phyloP scores from a whole-genome alignment of 1,140 invertebrate genomes.

The Ylistrum balloti region DNA sequence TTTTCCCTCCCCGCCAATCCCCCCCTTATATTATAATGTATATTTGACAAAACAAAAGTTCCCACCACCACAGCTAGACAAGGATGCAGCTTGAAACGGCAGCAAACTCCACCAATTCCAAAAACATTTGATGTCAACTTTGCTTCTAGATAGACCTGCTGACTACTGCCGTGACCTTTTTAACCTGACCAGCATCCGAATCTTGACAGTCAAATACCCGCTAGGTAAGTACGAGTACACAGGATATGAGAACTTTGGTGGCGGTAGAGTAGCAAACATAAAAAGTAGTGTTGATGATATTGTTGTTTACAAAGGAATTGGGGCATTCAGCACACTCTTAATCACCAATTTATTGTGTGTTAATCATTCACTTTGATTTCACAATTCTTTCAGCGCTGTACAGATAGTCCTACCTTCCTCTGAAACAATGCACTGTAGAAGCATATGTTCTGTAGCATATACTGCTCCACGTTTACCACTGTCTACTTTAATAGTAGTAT shows the following conservation, averaged over 20 bases:
- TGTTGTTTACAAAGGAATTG: not conserved
- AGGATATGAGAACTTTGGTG: not conserved
- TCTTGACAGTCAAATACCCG: not conserved
- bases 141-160: slow-evolving; percentile 31
- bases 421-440: not conserved
- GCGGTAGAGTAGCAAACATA: not conserved
- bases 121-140: slow-evolving; percentile 33
- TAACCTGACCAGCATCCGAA: slow-evolving; percentile 31
- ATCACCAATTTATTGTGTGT: slow-evolving; percentile 18
- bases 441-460: not conserved
- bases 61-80: not conserved
- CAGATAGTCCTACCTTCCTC: not conserved
- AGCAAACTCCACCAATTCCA: not conserved
- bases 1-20: not conserved
- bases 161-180: slow-evolving; percentile 19
- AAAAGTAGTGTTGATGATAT: not conserved
- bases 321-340: slow-evolving; percentile 22
- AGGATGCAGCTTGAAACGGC: not conserved
- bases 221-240: slow-evolving; percentile 25
- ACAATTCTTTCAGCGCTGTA: not conserved
- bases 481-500: not conserved
- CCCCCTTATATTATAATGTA: slow-evolving; percentile 39
- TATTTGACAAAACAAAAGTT: slow-evolving; percentile 40
- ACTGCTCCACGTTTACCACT: not conserved
- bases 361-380: slow-evolving; percentile 19